These are phyloP conservation scores for Anas georgica DNA, from an alignment of 2,797 vertebrate species.

Conservation along the genomic window DNA sequence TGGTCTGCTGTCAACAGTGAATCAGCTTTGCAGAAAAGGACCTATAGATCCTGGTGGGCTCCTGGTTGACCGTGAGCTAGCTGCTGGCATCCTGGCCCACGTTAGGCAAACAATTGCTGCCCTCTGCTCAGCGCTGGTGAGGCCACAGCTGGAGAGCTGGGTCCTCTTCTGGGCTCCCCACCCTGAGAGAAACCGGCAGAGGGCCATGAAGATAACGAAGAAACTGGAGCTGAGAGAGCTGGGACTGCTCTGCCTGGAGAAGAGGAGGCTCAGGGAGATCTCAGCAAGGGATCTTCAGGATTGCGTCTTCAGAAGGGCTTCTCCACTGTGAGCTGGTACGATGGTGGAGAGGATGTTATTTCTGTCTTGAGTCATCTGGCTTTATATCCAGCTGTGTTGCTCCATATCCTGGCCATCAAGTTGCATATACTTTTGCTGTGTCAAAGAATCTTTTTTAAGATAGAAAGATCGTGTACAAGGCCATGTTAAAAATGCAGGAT, in stretches of 20 bases:
- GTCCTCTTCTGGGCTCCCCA: not conserved
- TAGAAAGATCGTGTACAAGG: not conserved
- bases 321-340: not conserved
- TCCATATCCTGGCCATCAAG: not conserved
- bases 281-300: not conserved
- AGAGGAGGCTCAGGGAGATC: accelerated
- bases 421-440: not conserved
- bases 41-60: not conserved
- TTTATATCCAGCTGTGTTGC: not conserved
- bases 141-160: not conserved
- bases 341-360: not conserved
- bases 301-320: not conserved
- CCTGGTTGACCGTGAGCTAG: accelerated
- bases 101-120: not conserved
- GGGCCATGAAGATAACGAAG: not conserved
- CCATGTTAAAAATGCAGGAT: not conserved
- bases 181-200: not conserved
- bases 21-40: not conserved
- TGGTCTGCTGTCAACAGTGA: not conserved
- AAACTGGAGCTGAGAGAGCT: not conserved
- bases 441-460: not conserved
- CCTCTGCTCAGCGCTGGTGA: not conserved
- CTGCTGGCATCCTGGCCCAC: not conserved
- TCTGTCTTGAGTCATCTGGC: not conserved
- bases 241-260: not conserved